Conservation (phyloP, 2,113 vertebrate species). For the Myotis davidii region DNA sequence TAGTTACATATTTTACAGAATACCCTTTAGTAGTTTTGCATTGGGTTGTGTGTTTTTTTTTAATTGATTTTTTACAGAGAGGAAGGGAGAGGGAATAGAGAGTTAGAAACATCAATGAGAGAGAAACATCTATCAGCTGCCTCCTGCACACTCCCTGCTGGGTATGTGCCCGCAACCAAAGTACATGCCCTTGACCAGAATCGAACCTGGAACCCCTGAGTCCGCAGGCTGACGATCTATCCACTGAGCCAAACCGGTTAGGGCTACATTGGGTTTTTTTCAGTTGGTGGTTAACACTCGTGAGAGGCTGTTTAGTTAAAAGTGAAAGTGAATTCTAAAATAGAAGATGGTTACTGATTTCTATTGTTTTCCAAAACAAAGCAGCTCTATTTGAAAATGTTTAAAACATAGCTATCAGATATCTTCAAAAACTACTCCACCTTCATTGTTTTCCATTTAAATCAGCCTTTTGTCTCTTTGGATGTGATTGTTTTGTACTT, state of each 20-base stretch:
- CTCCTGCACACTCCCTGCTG: no score
- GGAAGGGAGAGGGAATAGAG: no score
- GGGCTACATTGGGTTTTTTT: background rate
- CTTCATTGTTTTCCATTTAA: constrained; percentile 14
- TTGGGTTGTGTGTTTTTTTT: background rate
- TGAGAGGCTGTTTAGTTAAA: background rate
- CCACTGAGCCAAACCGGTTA: no score
- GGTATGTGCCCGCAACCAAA: no score
- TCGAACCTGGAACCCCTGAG: no score
- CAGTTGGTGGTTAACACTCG: background rate
- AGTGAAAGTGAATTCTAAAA: background rate
- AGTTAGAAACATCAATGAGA: no score
- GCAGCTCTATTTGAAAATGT: constrained; percentile 13
- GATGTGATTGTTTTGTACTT: background rate
- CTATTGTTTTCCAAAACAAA: constrained; percentile 37
- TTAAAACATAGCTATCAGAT: constrained; percentile 1
- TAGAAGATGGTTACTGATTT: constrained; percentile 25
- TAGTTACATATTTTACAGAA: constrained; percentile 14
- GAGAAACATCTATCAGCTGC: no score
- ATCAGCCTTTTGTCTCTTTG: constrained; percentile 37
- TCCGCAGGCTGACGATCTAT: no score
- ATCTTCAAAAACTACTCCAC: background rate
- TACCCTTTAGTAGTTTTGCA: background rate
- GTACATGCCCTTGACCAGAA: no score
- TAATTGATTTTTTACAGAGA: background rate